Conservation (phyloP, 1,140 invertebrate species). For the Trissolcus basalis region DNA sequence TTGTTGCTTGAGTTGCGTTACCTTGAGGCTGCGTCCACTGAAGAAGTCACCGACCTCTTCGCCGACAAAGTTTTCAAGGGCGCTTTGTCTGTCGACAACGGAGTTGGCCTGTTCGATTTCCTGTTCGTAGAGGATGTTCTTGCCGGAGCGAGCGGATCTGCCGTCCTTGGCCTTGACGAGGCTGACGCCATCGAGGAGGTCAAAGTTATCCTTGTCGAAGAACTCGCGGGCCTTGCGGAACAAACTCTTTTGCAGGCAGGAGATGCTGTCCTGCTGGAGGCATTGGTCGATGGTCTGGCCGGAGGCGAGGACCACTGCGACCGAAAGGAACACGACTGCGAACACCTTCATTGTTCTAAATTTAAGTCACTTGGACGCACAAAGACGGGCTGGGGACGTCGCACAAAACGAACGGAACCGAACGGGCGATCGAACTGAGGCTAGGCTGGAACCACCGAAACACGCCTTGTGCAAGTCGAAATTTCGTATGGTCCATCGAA, state of each 20-base stretch:
- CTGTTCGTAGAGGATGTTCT: conserved; percentile 73
- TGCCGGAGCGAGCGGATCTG: conserved; percentile 69
- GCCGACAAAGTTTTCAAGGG: conserved; percentile 79
- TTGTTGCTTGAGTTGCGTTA: too few species aligned
- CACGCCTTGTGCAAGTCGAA: conserved; percentile 66
- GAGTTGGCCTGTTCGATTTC: conserved; percentile 74
- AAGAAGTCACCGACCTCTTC: conserved; percentile 78
- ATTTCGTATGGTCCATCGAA: conserved; percentile 75
- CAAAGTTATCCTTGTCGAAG: conserved; percentile 79
- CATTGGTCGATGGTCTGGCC: conserved; percentile 76
- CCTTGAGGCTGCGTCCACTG: conserved; percentile 77
- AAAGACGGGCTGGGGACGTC: conserved; percentile 39
- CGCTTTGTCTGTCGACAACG: conserved; percentile 77
- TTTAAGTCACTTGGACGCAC: conserved; percentile 53
- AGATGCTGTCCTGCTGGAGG: conserved; percentile 80
- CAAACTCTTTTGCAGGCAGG: conserved; percentile 80
- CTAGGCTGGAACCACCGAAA: conserved; percentile 53
- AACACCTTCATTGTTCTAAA: conserved; percentile 62
- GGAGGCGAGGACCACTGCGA: conserved; percentile 55
- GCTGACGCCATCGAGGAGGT: conserved; percentile 78
- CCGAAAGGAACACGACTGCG: conserved; percentile 54
- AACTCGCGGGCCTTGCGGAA: conserved; percentile 80
- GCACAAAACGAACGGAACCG: conserved; percentile 49
- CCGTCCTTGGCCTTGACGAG: conserved; percentile 75
- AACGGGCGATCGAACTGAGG: conserved; percentile 19